Evolutionary conservation across 2,888 invertebrate genomes (phyloP).

Genomic region (Thecophora atra): DNA sequence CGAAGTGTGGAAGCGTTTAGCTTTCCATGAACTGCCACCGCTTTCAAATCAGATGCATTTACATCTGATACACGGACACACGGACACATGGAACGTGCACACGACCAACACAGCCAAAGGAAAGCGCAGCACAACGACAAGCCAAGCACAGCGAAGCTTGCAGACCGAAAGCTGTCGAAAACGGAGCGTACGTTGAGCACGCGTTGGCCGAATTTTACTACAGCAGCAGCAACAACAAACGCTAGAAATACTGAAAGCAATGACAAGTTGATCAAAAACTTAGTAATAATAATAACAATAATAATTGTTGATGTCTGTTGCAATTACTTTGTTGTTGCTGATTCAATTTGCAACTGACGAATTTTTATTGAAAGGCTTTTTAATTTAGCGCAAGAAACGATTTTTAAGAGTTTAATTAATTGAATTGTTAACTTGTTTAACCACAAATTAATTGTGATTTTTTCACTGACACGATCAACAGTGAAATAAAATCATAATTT

Average conservation of each 20-base stretch:
- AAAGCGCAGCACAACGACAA: no score
- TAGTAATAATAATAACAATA: slow-evolving; percentile 7
- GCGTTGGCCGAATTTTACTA: slow-evolving; percentile 6
- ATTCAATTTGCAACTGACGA: background rate
- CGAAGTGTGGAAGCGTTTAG: slow-evolving; percentile 4
- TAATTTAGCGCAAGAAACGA: no score
- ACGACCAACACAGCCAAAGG: no score
- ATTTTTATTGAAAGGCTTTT: no score
- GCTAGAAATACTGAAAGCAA: background rate
- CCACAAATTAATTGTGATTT: no score
- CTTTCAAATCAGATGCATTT: slow-evolving; percentile 26
- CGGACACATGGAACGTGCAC: background rate
- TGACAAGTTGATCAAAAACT: background rate
- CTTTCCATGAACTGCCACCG: slow-evolving; percentile 25
- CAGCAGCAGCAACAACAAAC: slow-evolving; percentile 3
- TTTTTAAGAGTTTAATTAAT: background rate
- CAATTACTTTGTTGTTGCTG: slow-evolving; percentile 6
- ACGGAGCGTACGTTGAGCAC: slow-evolving; percentile 1
- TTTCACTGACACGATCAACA: no score
- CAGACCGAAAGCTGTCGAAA: background rate
- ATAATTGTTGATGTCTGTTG: slow-evolving; percentile 16
- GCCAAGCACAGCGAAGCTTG: background rate
- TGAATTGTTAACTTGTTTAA: no score
- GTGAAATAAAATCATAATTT: no score
- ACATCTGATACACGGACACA: background rate